These are phyloP conservation scores for Orthosia gracilis DNA, from an alignment of 2,888 invertebrate genomes.

Conservation along the genomic window DNA sequence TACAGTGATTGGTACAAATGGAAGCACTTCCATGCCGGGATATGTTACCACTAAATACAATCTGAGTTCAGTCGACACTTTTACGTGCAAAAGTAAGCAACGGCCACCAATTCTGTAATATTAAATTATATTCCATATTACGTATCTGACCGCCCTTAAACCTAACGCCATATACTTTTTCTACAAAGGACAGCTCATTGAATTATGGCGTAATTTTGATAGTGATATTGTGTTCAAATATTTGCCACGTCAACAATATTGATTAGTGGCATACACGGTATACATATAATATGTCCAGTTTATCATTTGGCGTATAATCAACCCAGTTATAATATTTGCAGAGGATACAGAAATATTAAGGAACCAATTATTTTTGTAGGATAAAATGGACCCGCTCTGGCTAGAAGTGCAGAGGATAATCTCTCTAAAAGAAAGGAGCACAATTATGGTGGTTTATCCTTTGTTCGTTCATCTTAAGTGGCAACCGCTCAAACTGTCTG, in stretches of 20 bases:
- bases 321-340: slow-evolving; percentile 2
- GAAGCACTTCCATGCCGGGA: slow-evolving; percentile 25
- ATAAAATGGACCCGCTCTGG: neutral
- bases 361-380: neutral
- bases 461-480: neutral
- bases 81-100: slow-evolving; percentile 24
- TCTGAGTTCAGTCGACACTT: slow-evolving; percentile 33
- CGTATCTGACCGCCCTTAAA: slow-evolving; percentile 7
- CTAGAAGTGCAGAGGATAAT: neutral
- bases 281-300: neutral
- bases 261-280: neutral
- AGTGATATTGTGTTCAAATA: slow-evolving; percentile 31
- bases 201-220: slow-evolving; percentile 26
- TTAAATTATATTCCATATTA: slow-evolving; percentile 21
- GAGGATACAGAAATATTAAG: neutral
- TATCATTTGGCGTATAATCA: neutral
- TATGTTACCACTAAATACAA: slow-evolving; percentile 52
- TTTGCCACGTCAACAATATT: slow-evolving; percentile 8
- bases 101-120: slow-evolving; percentile 10
- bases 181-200: slow-evolving; percentile 2
- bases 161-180: neutral
- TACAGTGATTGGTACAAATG: slow-evolving; percentile 42
- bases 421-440: neutral
- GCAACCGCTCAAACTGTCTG: neutral
- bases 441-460: neutral